Percentiles rank a stretch among this genome's conserved stretches.
Evolutionary conservation across 2,888 invertebrate genomes (phyloP).

Genomic region (Agrilus cyanescens): DNA sequence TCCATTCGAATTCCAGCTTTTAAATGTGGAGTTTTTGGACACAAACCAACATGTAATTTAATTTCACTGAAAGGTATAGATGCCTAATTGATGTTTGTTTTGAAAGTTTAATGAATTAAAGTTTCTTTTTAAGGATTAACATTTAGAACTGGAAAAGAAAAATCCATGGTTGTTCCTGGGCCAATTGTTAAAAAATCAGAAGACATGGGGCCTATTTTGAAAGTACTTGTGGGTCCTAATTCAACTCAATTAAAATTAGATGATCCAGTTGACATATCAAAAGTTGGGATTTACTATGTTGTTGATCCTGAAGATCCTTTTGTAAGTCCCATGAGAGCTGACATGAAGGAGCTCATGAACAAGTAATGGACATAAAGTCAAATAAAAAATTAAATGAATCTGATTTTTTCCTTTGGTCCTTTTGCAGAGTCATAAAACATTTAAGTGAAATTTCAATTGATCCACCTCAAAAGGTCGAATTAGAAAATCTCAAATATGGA

Average conservation of each 20-base stretch:
- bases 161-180: conserved; percentile 75
- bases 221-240: conserved; percentile 47
- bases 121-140: conserved; percentile 41
- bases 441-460: conserved; percentile 27
- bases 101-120: conserved; percentile 19
- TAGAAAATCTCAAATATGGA: conserved; percentile 42
- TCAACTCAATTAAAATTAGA: conserved; percentile 45
- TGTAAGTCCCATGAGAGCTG: conserved; percentile 56
- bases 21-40: conserved; percentile 80
- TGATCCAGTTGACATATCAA: conserved; percentile 47
- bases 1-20: conserved; percentile 87
- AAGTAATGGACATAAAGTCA: conserved; percentile 29
- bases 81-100: not conserved
- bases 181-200: conserved; percentile 66
- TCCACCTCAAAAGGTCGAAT: conserved; percentile 25
- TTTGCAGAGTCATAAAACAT: conserved; percentile 33
- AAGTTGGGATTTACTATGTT: conserved; percentile 65
- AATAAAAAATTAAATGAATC: not conserved
- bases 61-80: conserved; percentile 34
- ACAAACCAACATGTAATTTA: conserved; percentile 54
- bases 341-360: conserved; percentile 51
- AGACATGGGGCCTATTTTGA: conserved; percentile 70
- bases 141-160: conserved; percentile 53
- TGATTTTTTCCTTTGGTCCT: not conserved
- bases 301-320: conserved; percentile 61